phyloP scores from a whole-genome alignment of 2,113 vertebrate species.

The Entelurus aequoreus region DNA sequence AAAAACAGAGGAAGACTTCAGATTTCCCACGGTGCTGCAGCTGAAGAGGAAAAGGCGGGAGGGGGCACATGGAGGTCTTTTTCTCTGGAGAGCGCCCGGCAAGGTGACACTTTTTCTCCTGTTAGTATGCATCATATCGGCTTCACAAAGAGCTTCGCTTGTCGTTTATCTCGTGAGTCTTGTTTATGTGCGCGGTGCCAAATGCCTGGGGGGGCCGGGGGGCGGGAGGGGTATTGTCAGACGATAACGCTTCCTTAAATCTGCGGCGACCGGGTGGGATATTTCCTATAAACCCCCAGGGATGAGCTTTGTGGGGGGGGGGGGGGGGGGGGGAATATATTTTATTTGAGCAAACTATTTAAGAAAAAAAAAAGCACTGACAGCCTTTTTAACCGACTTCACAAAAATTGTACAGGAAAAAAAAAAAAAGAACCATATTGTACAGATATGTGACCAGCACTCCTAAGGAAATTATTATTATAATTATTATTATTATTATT shows the following conservation, averaged over 20 bases:
- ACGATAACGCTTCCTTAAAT: not conserved
- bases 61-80: conserved; percentile 69
- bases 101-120: conserved; percentile 97
- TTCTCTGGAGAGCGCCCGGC: conserved; percentile 83
- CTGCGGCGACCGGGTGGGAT: conserved; percentile 80
- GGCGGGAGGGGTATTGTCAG: conserved; percentile 52
- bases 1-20: conserved; percentile 84
- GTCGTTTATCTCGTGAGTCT: conserved; percentile 99
- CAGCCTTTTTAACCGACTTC: conserved; percentile 99
- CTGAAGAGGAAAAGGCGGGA: conserved; percentile 72
- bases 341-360: conserved; percentile 90
- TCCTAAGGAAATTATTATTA: conserved; percentile 83
- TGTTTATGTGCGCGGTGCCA: conserved; percentile 99
- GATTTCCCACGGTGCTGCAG: conserved; percentile 86
- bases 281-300: conserved; percentile 35
- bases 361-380: conserved; percentile 82
- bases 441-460: conserved; percentile 99
- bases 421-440: conserved; percentile 91
- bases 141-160: conserved; percentile 99
- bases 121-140: conserved; percentile 97
- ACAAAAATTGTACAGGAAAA: conserved; percentile 93
- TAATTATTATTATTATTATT: no score
- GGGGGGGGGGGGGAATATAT: conserved; percentile 81
- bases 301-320: conserved; percentile 26
- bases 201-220: conserved; percentile 81